Evolutionary conservation across 2,797 vertebrate genomes (phyloP).

Genomic region (Fundulus diaphanus): DNA sequence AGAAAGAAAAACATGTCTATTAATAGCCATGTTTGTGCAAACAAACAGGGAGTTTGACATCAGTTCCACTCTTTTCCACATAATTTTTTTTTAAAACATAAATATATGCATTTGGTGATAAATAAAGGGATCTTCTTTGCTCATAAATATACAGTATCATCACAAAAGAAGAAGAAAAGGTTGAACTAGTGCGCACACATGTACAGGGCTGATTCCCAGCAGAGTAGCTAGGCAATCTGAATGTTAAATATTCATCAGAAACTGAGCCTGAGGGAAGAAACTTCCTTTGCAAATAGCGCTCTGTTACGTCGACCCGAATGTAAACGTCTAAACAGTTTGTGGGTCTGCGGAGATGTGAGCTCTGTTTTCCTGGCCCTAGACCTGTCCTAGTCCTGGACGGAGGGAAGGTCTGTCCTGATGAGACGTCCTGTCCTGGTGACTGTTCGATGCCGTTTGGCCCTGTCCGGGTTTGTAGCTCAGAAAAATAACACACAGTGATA

Average conservation of each 20-base stretch:
- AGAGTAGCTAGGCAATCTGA: too few species aligned
- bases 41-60: background rate
- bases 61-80: background rate
- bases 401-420: too few species aligned
- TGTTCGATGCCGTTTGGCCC: too few species aligned
- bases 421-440: too few species aligned
- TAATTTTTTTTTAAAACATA: background rate
- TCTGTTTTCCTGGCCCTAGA: too few species aligned
- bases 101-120: background rate
- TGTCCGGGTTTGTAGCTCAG: too few species aligned
- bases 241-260: background rate
- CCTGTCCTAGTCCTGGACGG: too few species aligned
- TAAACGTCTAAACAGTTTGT: background rate
- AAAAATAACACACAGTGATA: too few species aligned
- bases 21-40: background rate
- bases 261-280: background rate
- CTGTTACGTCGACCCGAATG: background rate
- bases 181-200: background rate
- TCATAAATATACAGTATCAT: background rate
- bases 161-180: background rate
- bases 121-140: background rate
- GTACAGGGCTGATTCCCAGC: too few species aligned
- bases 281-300: background rate
- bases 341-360: background rate
- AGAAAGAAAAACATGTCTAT: background rate